Percentiles rank a stretch among this genome's conserved stretches.
Evolutionary conservation across 2,113 vertebrate genomes (phyloP).

Genomic region (Ascaphus truei): DNA sequence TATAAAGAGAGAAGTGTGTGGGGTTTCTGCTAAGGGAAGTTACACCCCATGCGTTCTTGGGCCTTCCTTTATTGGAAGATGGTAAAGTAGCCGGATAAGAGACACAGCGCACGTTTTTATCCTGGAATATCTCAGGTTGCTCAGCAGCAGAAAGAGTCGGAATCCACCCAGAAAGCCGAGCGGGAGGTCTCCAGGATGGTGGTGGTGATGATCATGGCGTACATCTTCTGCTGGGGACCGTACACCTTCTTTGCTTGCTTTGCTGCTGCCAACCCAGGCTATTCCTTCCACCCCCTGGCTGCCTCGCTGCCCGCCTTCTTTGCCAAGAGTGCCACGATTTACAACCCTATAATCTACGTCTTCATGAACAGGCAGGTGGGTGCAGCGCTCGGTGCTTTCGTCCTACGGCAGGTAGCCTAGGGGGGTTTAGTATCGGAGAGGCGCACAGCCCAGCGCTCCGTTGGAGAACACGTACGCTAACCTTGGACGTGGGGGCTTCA

Average conservation of each 20-base stretch:
- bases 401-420: rapidly evolving
- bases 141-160: conserved; percentile 81
- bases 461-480: no score
- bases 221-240: conserved; percentile 77
- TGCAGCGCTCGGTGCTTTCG: no score
- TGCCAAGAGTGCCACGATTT: conserved; percentile 88
- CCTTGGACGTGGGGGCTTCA: no score
- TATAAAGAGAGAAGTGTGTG: no score
- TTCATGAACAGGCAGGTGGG: conserved; percentile 88
- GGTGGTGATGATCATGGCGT: conserved; percentile 75
- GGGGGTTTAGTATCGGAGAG: background rate
- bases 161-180: conserved; percentile 88
- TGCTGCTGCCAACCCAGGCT: conserved; percentile 74
- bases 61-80: no score
- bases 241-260: conserved; percentile 79
- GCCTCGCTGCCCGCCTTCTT: conserved; percentile 81
- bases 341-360: conserved; percentile 84
- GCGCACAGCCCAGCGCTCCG: background rate
- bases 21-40: no score
- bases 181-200: conserved; percentile 86
- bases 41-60: no score
- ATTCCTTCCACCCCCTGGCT: conserved; percentile 78
- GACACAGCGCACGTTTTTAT: no score
- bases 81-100: no score
- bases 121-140: conserved; percentile 71